phyloP scores from a whole-genome alignment of 2,888 invertebrate genomes.

The Erebia aethiops region DNA sequence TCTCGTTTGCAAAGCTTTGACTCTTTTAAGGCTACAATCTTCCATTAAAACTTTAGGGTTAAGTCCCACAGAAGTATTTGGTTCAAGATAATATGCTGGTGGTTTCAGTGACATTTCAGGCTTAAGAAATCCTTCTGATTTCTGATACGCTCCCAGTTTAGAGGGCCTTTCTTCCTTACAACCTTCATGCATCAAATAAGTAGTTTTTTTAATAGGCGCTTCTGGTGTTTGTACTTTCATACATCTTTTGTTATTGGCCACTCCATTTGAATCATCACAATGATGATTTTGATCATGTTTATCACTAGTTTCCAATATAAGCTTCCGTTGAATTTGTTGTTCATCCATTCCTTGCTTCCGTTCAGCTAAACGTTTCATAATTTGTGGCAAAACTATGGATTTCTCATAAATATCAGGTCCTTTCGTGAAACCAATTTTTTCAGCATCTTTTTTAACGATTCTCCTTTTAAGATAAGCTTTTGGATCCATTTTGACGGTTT shows the following conservation, averaged over 20 bases:
- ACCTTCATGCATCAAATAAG: neutral
- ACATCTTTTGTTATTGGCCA: neutral
- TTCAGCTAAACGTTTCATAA: constrained; percentile 47
- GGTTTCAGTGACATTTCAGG: neutral
- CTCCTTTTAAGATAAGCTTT: constrained; percentile 43
- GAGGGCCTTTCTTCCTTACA: neutral
- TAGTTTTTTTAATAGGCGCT: neutral
- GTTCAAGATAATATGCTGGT: constrained; percentile 17
- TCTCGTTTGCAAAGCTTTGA: constrained; percentile 38
- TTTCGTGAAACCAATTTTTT: constrained; percentile 43
- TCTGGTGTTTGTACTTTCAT: neutral
- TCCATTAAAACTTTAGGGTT: constrained; percentile 41
- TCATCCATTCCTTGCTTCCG: constrained; percentile 36
- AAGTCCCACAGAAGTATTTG: constrained; percentile 19
- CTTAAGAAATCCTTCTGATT: neutral
- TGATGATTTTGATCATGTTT: neutral
- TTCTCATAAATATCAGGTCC: constrained; percentile 55
- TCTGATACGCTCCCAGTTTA: neutral
- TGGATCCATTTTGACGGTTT: constrained; percentile 44
- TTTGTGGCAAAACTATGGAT: constrained; percentile 48
- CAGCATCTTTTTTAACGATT: constrained; percentile 39
- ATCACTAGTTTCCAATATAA: constrained; percentile 39
- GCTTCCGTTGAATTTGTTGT: constrained; percentile 34
- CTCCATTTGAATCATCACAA: neutral
- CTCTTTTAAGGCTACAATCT: constrained; percentile 53